Evolutionary conservation across 92 coral and sea anemone species (phyloP).

Genomic region (Epizoanthus scotinus): DNA sequence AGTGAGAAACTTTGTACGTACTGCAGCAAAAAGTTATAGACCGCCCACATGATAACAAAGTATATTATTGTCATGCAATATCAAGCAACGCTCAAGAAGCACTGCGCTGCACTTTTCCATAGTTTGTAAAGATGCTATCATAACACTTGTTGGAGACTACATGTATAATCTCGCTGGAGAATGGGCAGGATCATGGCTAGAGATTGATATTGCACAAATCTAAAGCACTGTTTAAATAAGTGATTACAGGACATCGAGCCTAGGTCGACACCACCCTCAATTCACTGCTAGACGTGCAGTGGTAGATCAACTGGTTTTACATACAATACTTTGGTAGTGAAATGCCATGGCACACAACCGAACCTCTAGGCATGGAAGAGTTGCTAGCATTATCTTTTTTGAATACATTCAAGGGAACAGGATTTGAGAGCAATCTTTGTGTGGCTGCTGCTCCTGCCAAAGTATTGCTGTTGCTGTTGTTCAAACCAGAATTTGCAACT

Average conservation of each 20-base stretch:
- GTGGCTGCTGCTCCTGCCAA: too few species aligned
- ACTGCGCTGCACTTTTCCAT: not conserved
- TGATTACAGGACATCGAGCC: too few species aligned
- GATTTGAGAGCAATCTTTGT: too few species aligned
- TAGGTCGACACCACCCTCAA: not conserved
- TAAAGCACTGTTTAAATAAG: not conserved
- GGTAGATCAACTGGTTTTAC: not conserved
- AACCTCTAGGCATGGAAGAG: not conserved
- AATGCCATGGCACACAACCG: not conserved
- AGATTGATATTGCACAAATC: not conserved
- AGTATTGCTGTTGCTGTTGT: too few species aligned
- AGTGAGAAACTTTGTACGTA: not conserved
- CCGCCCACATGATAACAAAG: not conserved
- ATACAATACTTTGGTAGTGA: not conserved
- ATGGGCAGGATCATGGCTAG: not conserved
- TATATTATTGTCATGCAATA: not conserved
- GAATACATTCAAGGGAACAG: too few species aligned
- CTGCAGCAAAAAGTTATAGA: not conserved
- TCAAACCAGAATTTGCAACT: too few species aligned
- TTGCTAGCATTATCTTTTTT: too few species aligned
- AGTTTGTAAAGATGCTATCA: conserved; percentile 31
- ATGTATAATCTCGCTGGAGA: too few species aligned
- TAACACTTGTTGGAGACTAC: conserved; percentile 32
- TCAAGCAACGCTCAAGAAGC: not conserved
- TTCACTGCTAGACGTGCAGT: not conserved